phyloP scores from a whole-genome alignment of 1,140 invertebrate genomes.

The Bombus sibiricus region DNA sequence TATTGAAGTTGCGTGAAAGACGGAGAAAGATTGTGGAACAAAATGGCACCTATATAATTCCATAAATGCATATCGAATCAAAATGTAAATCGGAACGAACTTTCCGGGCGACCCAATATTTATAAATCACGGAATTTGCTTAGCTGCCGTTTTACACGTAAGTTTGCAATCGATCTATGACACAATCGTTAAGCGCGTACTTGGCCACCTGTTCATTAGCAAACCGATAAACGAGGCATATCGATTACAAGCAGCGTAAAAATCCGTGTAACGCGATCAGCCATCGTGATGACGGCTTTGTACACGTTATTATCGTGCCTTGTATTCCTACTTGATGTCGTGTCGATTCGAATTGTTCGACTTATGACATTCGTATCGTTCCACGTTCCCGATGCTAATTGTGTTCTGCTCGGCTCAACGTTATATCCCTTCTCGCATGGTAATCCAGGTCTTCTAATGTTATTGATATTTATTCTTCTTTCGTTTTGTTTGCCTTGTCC shows the following conservation, averaged over 20 bases:
- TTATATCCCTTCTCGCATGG: neutral
- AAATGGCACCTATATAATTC: too few relatives aligned
- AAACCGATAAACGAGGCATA: slow-evolving; percentile 48
- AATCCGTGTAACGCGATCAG: slow-evolving; percentile 51
- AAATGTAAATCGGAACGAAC: too few relatives aligned
- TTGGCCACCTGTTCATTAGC: slow-evolving; percentile 42
- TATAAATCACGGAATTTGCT: neutral
- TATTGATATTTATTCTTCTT: neutral
- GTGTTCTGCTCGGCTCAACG: neutral
- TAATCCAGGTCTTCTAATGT: neutral
- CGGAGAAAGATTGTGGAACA: too few relatives aligned
- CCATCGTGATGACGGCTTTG: slow-evolving; percentile 13
- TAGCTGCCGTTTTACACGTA: neutral
- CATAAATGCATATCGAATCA: too few relatives aligned
- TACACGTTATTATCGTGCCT: neutral
- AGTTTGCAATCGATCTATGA: neutral
- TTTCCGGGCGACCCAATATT: neutral
- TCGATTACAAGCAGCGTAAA: slow-evolving; percentile 21
- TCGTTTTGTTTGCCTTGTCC: neutral
- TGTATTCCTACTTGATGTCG: neutral
- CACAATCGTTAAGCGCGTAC: neutral
- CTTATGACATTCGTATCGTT: neutral
- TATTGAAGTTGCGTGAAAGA: too few relatives aligned
- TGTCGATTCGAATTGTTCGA: neutral
- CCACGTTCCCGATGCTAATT: neutral